Conservation (phyloP, 2,888 invertebrate species). For the Erebia ligea region DNA sequence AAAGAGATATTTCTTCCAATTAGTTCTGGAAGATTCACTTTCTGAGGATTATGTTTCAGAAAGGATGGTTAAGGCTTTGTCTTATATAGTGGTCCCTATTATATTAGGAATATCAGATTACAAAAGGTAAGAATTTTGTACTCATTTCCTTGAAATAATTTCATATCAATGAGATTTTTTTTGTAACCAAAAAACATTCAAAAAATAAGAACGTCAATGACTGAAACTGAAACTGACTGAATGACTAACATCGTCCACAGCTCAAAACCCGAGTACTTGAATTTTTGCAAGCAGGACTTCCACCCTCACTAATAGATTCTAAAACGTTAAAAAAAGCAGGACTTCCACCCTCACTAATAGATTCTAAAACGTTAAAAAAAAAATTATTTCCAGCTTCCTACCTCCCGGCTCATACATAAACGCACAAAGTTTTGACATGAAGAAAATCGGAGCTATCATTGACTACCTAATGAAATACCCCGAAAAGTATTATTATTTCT, state of each 20-base stretch:
- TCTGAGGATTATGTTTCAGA: constrained; percentile 65
- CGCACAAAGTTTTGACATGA: constrained; percentile 55
- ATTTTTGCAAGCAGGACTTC: too few relatives aligned
- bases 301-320: too few relatives aligned
- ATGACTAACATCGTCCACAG: too few relatives aligned
- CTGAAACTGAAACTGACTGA: too few relatives aligned
- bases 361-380: not conserved
- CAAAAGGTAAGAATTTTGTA: constrained; percentile 51
- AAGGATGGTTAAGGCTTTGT: constrained; percentile 58
- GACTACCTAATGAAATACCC: constrained; percentile 64
- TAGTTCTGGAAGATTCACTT: constrained; percentile 65
- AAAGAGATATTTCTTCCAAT: constrained; percentile 62
- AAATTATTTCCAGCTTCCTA: constrained; percentile 57
- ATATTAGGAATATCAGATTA: constrained; percentile 61
- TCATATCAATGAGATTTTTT: too few relatives aligned
- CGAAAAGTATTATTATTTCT: constrained; percentile 60
- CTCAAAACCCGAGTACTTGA: too few relatives aligned
- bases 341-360: too few relatives aligned
- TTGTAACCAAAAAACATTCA: too few relatives aligned
- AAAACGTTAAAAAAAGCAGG: too few relatives aligned
- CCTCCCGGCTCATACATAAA: constrained; percentile 71
- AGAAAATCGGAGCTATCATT: constrained; percentile 64
- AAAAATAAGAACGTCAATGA: too few relatives aligned
- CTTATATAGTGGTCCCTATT: constrained; percentile 62
- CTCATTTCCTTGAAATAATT: too few relatives aligned